Conservation (phyloP, 2,113 vertebrate species). For the Miniopterus natalensis region DNA sequence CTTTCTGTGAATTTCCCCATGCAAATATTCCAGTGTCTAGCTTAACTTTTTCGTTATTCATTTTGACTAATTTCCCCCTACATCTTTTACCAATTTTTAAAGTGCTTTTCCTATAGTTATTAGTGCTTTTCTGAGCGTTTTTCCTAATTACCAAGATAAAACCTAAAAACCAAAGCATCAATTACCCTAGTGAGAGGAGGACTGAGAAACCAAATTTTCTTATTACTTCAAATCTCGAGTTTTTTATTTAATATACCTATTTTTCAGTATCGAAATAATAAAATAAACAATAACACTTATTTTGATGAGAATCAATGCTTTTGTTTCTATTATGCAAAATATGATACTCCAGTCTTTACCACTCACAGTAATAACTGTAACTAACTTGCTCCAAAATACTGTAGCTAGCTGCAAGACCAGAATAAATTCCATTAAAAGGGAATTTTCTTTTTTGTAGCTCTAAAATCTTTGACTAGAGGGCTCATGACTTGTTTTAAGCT, state of each 20-base stretch:
- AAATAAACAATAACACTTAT: not conserved
- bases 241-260: constrained; percentile 20
- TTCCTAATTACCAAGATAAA: constrained; percentile 43
- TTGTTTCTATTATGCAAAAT: not conserved
- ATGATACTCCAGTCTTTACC: not conserved
- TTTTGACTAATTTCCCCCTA: not conserved
- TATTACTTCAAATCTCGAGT: constrained; percentile 47
- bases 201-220: constrained; percentile 28
- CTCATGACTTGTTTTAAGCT: constrained; percentile 11
- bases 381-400: not conserved
- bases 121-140: not conserved
- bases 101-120: not conserved
- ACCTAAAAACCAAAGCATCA: not conserved
- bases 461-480: constrained; percentile 44
- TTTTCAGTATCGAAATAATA: not conserved
- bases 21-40: not conserved
- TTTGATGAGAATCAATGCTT: not conserved
- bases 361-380: not conserved
- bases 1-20: not conserved
- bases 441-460: not conserved
- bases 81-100: not conserved
- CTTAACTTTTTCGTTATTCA: constrained; percentile 6
- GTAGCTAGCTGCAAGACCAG: not conserved
- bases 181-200: not conserved
- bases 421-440: not conserved